These are phyloP conservation scores for Perdita meconis DNA, from an alignment of 2,888 invertebrate genomes.

Conservation along the genomic window DNA sequence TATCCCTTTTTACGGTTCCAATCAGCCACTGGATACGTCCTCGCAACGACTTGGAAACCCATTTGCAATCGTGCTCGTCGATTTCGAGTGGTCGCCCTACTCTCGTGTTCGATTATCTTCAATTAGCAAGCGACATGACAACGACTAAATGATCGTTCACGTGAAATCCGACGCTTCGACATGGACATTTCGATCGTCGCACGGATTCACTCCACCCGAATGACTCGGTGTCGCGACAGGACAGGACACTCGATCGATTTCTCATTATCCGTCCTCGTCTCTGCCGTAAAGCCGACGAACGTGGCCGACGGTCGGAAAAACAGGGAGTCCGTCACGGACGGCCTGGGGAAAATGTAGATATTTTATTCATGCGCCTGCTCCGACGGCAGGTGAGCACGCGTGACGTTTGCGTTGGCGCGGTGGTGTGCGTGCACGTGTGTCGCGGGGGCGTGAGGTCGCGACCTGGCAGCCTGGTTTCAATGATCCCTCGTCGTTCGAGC, in stretches of 20 bases:
- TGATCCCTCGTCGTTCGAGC: conserved; percentile 51
- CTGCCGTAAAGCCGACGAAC: background rate
- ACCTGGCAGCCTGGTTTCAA: conserved; percentile 67
- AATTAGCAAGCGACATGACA: background rate
- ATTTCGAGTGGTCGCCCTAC: too few relatives aligned
- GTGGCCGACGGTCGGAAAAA: background rate
- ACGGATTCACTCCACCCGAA: conserved; percentile 32
- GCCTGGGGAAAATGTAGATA: conserved; percentile 60
- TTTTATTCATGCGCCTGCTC: conserved; percentile 67
- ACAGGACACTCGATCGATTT: conserved; percentile 63
- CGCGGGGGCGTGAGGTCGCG: conserved; percentile 47
- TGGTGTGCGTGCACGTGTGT: background rate
- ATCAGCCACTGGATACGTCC: too few relatives aligned
- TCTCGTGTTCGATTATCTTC: background rate
- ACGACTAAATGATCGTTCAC: background rate
- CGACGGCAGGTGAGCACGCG: conserved; percentile 27
- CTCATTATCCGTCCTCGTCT: conserved; percentile 55
- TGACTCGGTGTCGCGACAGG: background rate
- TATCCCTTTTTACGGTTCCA: too few relatives aligned
- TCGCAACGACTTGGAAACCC: too few relatives aligned
- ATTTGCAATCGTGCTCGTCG: too few relatives aligned
- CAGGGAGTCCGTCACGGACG: conserved; percentile 41
- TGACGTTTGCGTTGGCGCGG: background rate
- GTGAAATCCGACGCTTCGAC: background rate
- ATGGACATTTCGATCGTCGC: conserved; percentile 10